phyloP scores from a whole-genome alignment of 1,140 invertebrate genomes.

The Neotoxoptera formosana region DNA sequence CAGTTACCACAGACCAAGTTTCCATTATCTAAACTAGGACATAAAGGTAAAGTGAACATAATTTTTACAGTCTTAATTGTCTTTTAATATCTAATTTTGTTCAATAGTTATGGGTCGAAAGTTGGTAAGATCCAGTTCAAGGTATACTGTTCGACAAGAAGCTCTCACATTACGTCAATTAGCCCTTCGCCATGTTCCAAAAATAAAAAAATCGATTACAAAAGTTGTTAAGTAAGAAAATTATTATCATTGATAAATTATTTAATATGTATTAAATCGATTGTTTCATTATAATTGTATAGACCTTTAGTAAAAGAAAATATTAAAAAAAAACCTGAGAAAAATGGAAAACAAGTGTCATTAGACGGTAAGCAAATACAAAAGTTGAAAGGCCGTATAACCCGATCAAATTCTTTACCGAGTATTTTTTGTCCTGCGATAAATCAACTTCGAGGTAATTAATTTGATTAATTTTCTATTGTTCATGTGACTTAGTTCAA shows the following conservation, averaged over 20 bases:
- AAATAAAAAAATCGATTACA: slow-evolving; percentile 18
- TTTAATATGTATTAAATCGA: background rate
- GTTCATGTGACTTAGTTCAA: background rate
- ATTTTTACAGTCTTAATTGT: background rate
- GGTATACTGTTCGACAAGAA: slow-evolving; percentile 47
- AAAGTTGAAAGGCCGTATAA: slow-evolving; percentile 59
- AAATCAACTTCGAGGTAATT: slow-evolving; percentile 52
- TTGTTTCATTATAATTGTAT: background rate
- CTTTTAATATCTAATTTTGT: background rate
- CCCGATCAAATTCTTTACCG: slow-evolving; percentile 59
- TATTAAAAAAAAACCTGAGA: slow-evolving; percentile 62
- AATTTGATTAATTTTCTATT: background rate
- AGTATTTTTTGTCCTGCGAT: slow-evolving; percentile 47
- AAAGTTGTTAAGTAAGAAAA: slow-evolving; percentile 41
- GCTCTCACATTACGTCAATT: slow-evolving; percentile 43
- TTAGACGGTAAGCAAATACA: slow-evolving; percentile 63
- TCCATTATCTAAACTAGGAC: slow-evolving; percentile 26
- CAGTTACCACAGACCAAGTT: slow-evolving; percentile 16
- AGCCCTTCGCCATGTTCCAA: slow-evolving; percentile 39
- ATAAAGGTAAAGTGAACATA: slow-evolving; percentile 17
- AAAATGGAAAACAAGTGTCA: slow-evolving; percentile 64
- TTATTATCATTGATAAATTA: background rate
- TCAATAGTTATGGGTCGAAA: slow-evolving; percentile 44
- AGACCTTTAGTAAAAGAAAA: slow-evolving; percentile 55
- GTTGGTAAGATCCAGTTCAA: slow-evolving; percentile 42